phyloP scores from a whole-genome alignment of 1,140 invertebrate genomes.

The Philotrypesis tridentata region DNA sequence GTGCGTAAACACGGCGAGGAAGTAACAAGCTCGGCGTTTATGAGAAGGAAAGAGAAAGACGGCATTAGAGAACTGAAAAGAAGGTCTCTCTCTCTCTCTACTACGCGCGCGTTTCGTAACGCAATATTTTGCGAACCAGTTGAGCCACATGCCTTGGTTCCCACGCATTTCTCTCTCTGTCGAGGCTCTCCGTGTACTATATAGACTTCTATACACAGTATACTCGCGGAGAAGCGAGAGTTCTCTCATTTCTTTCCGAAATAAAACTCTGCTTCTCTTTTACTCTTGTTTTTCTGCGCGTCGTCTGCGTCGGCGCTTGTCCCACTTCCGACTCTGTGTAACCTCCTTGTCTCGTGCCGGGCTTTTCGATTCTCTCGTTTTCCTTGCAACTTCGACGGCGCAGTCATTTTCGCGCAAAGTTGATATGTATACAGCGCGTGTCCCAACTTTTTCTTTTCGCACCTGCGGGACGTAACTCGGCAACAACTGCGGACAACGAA shows the following conservation, averaged over 20 bases:
- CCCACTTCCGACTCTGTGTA: background rate
- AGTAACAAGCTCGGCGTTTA: background rate
- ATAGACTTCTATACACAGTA: too few species aligned
- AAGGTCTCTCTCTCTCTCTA: conserved; percentile 16
- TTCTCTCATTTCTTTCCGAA: background rate
- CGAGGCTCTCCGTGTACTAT: too few species aligned
- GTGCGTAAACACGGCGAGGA: background rate
- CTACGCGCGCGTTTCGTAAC: conserved; percentile 57
- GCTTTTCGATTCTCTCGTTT: background rate
- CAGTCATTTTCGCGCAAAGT: background rate
- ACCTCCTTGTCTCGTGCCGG: background rate
- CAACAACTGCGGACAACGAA: too few species aligned
- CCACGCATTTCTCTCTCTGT: conserved; percentile 59
- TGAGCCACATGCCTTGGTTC: conserved; percentile 65
- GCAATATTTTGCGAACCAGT: conserved; percentile 65
- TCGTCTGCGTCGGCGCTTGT: background rate
- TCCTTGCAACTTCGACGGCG: too few species aligned
- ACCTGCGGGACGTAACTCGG: too few species aligned
- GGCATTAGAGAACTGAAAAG: background rate
- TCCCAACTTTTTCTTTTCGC: too few species aligned
- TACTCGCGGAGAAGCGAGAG: too few species aligned
- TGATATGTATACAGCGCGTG: too few species aligned
- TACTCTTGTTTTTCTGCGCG: background rate
- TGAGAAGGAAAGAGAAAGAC: background rate
- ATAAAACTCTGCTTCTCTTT: background rate